These are phyloP conservation scores for Sminthopsis crassicaudata DNA, from an alignment of 2,113 vertebrate genomes.

Conservation along the genomic window DNA sequence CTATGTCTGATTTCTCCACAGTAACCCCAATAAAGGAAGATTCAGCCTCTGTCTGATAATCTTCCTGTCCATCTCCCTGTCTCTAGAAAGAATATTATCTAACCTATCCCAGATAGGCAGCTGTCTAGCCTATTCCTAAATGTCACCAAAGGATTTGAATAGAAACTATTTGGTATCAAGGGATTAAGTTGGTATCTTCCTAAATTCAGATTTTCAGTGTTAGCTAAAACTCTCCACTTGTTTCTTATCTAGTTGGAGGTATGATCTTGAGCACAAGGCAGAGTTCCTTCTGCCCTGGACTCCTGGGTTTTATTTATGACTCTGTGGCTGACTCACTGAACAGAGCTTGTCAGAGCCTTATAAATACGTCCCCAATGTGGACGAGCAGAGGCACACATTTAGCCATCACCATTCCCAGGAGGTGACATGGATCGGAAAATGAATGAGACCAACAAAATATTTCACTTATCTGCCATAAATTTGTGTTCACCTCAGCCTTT, in stretches of 20 bases:
- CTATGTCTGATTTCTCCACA: neutral
- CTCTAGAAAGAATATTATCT: neutral
- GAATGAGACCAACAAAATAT: neutral
- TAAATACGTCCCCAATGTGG: constrained; percentile 17
- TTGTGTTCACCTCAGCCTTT: neutral
- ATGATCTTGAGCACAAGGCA: accelerated
- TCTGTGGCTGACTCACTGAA: constrained; percentile 38
- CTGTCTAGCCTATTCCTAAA: constrained; percentile 32
- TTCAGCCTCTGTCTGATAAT: neutral
- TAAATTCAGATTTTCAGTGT: constrained; percentile 29
- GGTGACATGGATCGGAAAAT: constrained; percentile 11
- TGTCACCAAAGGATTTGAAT: constrained; percentile 32
- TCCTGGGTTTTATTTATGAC: constrained; percentile 1
- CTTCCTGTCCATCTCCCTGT: neutral
- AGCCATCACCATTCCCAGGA: constrained; percentile 24
- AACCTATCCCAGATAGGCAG: neutral
- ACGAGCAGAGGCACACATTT: neutral
- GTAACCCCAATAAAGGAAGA: neutral
- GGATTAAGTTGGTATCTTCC: constrained; percentile 9
- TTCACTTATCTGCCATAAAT: neutral
- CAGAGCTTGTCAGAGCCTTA: neutral
- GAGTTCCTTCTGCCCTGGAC: constrained; percentile 3
- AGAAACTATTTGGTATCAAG: constrained; percentile 6
- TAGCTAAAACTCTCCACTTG: neutral
- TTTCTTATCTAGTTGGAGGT: accelerated